phyloP scores from a whole-genome alignment of 2,888 invertebrate species.

The Crocallis elinguaria region DNA sequence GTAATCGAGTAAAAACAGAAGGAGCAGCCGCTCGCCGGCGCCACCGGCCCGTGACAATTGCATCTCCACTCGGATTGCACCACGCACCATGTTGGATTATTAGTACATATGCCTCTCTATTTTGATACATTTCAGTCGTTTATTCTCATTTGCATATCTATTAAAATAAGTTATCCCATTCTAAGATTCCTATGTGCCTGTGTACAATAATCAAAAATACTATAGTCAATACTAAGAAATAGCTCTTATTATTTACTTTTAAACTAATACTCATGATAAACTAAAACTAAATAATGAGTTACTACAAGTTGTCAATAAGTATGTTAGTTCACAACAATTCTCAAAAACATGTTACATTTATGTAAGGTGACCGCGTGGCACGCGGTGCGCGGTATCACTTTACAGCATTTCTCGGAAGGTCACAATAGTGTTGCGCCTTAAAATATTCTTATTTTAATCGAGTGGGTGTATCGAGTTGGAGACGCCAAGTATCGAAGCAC shows the following conservation, averaged over 20 bases:
- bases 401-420: slow-evolving; percentile 60
- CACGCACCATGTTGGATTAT: slow-evolving; percentile 79
- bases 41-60: slow-evolving; percentile 79
- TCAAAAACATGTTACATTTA: slow-evolving; percentile 38
- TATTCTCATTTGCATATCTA: background rate
- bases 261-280: too few relatives aligned
- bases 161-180: too few relatives aligned
- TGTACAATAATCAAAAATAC: too few relatives aligned
- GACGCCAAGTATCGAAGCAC: slow-evolving; percentile 65
- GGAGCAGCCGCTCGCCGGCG: slow-evolving; percentile 54
- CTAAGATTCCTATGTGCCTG: too few relatives aligned
- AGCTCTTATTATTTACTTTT: too few relatives aligned
- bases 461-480: slow-evolving; percentile 74
- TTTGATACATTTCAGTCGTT: background rate
- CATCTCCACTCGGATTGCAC: slow-evolving; percentile 73
- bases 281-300: too few relatives aligned
- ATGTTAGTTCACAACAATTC: slow-evolving; percentile 11
- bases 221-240: too few relatives aligned
- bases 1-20: slow-evolving; percentile 79
- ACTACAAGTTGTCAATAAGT: background rate
- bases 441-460: slow-evolving; percentile 81
- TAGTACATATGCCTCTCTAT: slow-evolving; percentile 46
- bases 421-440: slow-evolving; percentile 71
- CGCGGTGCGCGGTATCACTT: slow-evolving; percentile 51
- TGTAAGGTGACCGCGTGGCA: slow-evolving; percentile 43